These are phyloP conservation scores for Burhinus bistriatus DNA, from an alignment of 2,113 vertebrate genomes.

Conservation along the genomic window DNA sequence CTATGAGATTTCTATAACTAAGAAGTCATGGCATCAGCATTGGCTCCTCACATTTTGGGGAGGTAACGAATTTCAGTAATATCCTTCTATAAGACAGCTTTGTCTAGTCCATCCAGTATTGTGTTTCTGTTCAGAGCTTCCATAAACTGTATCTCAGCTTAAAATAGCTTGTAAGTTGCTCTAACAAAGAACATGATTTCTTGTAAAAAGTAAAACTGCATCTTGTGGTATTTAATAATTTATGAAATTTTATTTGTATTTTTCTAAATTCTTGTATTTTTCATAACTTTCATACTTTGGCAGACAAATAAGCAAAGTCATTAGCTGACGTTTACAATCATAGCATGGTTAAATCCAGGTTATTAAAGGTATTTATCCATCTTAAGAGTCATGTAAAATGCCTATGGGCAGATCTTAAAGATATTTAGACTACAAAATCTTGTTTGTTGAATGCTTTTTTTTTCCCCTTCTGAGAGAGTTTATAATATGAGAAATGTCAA, in stretches of 20 bases:
- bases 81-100: not conserved
- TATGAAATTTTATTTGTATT: not conserved
- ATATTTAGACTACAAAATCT: not conserved
- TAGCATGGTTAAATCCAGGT: not conserved
- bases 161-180: not conserved
- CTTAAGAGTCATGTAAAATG: not conserved
- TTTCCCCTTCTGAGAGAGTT: not conserved
- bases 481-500: not conserved
- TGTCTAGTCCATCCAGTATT: not conserved
- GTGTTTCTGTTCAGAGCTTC: not conserved
- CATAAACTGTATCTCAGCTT: not conserved
- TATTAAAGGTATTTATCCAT: not conserved
- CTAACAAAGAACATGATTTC: not conserved
- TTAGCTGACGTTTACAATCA: not conserved
- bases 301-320: not conserved
- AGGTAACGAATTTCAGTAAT: not conserved
- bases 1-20: not conserved
- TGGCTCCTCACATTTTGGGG: not conserved
- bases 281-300: not conserved
- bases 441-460: not conserved
- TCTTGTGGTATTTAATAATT: not conserved
- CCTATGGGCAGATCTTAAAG: not conserved
- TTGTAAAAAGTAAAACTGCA: not conserved
- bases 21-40: not conserved
- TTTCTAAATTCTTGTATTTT: not conserved